These are phyloP conservation scores for Antechinus flavipes DNA, from an alignment of 2,113 vertebrate genomes.

Conservation along the genomic window DNA sequence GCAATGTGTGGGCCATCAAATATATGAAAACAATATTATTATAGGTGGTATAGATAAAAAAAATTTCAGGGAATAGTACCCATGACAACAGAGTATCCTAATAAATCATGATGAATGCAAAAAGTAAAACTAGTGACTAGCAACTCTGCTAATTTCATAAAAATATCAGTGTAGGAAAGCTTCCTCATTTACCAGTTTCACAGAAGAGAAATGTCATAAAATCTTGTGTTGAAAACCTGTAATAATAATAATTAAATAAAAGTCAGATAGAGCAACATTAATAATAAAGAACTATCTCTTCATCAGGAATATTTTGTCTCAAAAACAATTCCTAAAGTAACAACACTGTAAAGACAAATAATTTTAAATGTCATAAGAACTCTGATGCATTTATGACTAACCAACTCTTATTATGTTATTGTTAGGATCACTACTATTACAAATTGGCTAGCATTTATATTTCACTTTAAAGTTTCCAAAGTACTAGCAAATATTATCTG, in stretches of 20 bases:
- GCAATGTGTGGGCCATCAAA: background rate
- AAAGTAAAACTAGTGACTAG: background rate
- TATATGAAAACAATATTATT: background rate
- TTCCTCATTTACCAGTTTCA: background rate
- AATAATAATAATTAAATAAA: background rate
- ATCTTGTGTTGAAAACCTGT: background rate
- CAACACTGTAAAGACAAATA: background rate
- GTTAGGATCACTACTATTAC: background rate
- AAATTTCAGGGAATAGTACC: background rate
- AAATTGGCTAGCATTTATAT: background rate
- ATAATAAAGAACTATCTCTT: background rate
- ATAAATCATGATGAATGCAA: background rate
- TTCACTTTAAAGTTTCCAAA: background rate
- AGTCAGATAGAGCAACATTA: background rate
- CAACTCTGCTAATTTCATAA: background rate
- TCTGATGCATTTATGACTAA: background rate
- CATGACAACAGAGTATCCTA: background rate
- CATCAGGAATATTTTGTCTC: background rate
- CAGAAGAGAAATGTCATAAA: background rate
- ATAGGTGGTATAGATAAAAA: background rate
- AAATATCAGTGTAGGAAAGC: background rate
- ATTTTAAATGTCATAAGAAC: background rate
- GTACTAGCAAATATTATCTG: background rate
- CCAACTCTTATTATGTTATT: background rate
- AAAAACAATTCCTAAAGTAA: background rate